Evolutionary conservation across 2,888 invertebrate genomes (phyloP), one percentile per base, ranked within the genome.

Genomic region (Thecocarcelia acutangulata): DNA sequence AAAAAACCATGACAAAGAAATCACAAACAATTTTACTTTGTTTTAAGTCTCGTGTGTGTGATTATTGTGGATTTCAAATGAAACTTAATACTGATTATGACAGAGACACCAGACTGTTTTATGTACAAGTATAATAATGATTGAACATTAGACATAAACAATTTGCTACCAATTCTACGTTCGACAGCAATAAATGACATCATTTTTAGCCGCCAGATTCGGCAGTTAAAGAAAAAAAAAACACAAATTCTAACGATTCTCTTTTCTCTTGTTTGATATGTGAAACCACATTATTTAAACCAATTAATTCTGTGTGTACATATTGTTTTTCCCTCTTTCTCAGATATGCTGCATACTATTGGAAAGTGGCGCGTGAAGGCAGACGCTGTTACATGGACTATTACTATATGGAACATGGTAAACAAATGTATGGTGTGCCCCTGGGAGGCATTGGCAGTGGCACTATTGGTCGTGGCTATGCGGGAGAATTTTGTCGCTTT

Each of bases 401-500:
- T 89, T 88, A 96, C 59, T 92, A 93, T 84, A 92, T 94, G 89
- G 91, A 94, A 85, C 93, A 93, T 85, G 95, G 95, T 64, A 94
- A 95, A 90, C 95, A 95, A 89, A 97, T 97, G 89, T 97, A 97
- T 92, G 97, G 97, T 94, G 96, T 95, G 33, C 96, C 96, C 2
- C 92, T 96, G 84, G 97, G 97, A 74, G 96, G 96, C 56, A 94
- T 97, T 83, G 97, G 97, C 2, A 92, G 93, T 83, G 91, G 91
- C 46, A 91, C 89, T 63, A 98, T 98, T 86, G 98, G 98, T 2
- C 93, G 98, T 69, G 98, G 98, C 4, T 98, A 94, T 91, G 94
- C 94, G 87, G 98, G 98, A 17, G 97, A 97, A 91, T 98, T 98
- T 91, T 97, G 97, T 90, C 93, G 98, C 73, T 98, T 94, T 90